Conservation (phyloP, 2,888 invertebrate genomes). For the Stomorhina lunata region DNA sequence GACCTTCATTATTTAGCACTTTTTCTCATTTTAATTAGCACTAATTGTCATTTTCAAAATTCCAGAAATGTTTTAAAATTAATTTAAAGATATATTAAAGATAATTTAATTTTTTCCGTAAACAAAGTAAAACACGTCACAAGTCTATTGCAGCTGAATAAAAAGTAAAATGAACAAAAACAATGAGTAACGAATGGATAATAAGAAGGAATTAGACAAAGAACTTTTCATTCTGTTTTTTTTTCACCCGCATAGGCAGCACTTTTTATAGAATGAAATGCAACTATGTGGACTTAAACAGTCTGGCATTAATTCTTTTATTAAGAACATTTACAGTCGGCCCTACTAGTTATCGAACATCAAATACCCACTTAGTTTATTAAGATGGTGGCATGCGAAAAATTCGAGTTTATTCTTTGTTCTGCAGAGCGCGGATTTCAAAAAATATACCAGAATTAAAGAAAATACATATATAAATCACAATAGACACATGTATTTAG, state of each 20-base stretch:
- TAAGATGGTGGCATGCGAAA: too few species aligned
- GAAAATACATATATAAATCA: too few species aligned
- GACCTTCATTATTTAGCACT: conserved; percentile 35
- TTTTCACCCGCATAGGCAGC: neutral
- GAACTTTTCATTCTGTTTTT: neutral
- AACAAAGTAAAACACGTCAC: conserved; percentile 29
- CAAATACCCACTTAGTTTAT: too few species aligned
- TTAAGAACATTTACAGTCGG: neutral
- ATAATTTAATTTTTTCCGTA: neutral
- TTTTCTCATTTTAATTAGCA: conserved; percentile 2
- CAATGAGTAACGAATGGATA: neutral
- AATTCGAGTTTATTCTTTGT: too few species aligned
- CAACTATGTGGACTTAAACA: neutral
- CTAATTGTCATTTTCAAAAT: conserved; percentile 6
- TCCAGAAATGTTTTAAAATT: neutral
- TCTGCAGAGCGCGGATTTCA: too few species aligned
- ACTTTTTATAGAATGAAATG: neutral
- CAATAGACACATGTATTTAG: too few species aligned
- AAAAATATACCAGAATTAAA: too few species aligned
- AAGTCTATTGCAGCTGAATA: neutral
- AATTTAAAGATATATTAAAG: neutral
- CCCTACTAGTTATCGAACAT: too few species aligned
- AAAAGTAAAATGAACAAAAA: neutral
- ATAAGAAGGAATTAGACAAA: neutral
- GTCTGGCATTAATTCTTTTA: neutral